phyloP scores from a whole-genome alignment of 2,888 invertebrate species.

The Chrysolina haemoptera region DNA sequence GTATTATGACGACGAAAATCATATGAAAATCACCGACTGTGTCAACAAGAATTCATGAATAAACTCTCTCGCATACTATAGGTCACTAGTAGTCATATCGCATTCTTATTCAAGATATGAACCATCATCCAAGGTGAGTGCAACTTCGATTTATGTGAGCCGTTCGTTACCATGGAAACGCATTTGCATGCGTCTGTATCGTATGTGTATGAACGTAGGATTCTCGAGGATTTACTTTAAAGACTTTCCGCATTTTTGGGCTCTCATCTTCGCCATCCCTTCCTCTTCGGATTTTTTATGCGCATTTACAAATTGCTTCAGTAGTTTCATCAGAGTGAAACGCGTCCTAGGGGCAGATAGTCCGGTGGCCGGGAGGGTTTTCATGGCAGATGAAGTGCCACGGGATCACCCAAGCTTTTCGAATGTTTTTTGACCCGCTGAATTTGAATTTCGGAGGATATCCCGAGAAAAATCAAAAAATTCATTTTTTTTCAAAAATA shows the following conservation, averaged over 20 bases:
- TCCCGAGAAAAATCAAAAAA: too few species aligned
- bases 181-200: constrained; percentile 65
- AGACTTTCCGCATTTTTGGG: constrained; percentile 58
- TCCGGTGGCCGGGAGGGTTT: too few species aligned
- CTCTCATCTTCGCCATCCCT: constrained; percentile 45
- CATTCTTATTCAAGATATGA: constrained; percentile 64
- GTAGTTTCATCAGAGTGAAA: constrained; percentile 52
- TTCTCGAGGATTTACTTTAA: constrained; percentile 58
- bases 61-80: constrained; percentile 32
- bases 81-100: constrained; percentile 55
- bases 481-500: too few species aligned
- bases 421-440: too few species aligned
- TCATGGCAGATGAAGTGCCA: too few species aligned
- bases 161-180: constrained; percentile 66
- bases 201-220: constrained; percentile 56
- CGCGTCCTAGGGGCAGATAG: constrained; percentile 27
- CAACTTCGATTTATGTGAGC: constrained; percentile 65
- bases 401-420: too few species aligned
- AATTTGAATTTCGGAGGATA: too few species aligned
- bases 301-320: constrained; percentile 56
- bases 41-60: constrained; percentile 26
- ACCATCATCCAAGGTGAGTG: constrained; percentile 63
- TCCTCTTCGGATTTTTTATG: constrained; percentile 51
- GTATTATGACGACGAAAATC: too few species aligned
- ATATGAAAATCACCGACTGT: background rate